phyloP scores from a whole-genome alignment of 2,113 vertebrate genomes.

The Harpagus bidentatus region DNA sequence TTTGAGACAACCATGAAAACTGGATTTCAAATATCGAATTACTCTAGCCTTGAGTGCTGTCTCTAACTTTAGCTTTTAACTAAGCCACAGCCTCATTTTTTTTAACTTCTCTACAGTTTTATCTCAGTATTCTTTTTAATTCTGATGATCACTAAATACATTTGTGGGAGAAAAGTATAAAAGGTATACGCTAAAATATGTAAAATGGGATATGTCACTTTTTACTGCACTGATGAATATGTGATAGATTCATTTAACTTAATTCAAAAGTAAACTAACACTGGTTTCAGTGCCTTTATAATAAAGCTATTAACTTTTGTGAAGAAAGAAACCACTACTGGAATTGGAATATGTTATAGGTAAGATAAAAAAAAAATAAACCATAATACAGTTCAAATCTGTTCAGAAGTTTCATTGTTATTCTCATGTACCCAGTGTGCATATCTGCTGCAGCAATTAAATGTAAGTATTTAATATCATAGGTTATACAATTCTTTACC shows the following conservation, averaged over 20 bases:
- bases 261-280: background rate
- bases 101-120: background rate
- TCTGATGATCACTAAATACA: background rate
- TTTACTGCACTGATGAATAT: background rate
- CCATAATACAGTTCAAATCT: background rate
- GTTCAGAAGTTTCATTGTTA: background rate
- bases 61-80: background rate
- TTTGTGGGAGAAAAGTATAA: background rate
- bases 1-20: background rate
- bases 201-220: background rate
- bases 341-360: background rate
- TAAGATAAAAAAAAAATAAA: background rate
- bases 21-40: background rate
- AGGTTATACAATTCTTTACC: background rate
- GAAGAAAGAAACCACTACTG: background rate
- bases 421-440: background rate
- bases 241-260: background rate
- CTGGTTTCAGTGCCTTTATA: background rate
- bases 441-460: background rate
- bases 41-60: background rate
- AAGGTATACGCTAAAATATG: background rate
- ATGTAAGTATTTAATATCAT: background rate
- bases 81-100: background rate
- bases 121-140: background rate
- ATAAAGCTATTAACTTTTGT: background rate